Percentiles rank a stretch among this genome's conserved stretches.
Conservation (phyloP, 2,888 invertebrate genomes). For the Cryptophagus acutangulus region DNA sequence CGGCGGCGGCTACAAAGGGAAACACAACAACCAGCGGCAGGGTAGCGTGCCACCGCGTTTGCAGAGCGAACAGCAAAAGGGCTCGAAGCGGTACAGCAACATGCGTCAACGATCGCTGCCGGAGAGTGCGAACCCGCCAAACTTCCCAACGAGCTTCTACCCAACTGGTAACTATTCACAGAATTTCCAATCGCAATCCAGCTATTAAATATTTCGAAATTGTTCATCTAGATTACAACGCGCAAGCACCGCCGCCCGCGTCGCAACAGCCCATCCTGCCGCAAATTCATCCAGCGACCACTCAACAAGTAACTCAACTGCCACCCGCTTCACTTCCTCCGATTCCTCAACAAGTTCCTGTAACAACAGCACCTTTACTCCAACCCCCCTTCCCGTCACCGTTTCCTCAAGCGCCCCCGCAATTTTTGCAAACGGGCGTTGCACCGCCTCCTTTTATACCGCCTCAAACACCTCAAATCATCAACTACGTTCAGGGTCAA, state of each 20-base stretch:
- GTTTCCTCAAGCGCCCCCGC: constrained; percentile 40
- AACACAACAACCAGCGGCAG: constrained; percentile 32
- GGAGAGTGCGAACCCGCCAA: constrained; percentile 47
- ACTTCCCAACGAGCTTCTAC: constrained; percentile 39
- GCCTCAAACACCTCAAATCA: constrained; percentile 36
- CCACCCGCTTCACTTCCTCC: constrained; percentile 26
- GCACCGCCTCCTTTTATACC: constrained; percentile 36
- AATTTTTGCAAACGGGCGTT: constrained; percentile 36
- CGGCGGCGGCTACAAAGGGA: constrained; percentile 26
- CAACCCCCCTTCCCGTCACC: constrained; percentile 33
- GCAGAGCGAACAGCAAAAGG: constrained; percentile 45
- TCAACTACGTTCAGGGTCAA: constrained; percentile 44
- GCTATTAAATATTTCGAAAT: neutral
- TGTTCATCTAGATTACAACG: constrained; percentile 34
- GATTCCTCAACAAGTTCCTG: constrained; percentile 37
- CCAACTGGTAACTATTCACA: constrained; percentile 26
- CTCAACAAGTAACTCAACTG: constrained; percentile 27
- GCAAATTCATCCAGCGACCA: constrained; percentile 25
- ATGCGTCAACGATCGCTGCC: constrained; percentile 55
- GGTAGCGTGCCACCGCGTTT: constrained; percentile 45
- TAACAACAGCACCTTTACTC: constrained; percentile 30
- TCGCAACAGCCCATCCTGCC: constrained; percentile 25
- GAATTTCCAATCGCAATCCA: constrained; percentile 1
- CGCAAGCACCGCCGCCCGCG: constrained; percentile 29
- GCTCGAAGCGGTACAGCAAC: constrained; percentile 56